Evolutionary conservation across 2,888 invertebrate genomes (phyloP).

Genomic region (Plagodis dolabraria): DNA sequence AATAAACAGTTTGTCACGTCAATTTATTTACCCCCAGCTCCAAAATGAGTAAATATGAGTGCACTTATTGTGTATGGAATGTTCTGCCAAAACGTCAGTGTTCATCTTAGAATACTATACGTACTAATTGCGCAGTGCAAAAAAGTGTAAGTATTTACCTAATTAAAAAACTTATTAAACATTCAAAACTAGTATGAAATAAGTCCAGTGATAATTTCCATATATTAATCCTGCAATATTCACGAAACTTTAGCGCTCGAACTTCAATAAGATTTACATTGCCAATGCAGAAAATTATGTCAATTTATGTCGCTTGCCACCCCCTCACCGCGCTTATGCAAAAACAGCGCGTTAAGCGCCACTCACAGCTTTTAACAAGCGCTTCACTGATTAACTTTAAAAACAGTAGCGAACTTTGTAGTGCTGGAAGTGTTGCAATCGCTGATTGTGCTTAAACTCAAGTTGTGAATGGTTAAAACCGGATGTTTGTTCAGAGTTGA

Average conservation of each 20-base stretch:
- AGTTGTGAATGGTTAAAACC: not conserved
- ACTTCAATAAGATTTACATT: slow-evolving; percentile 37
- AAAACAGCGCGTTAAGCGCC: slow-evolving; percentile 36
- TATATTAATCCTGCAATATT: slow-evolving; percentile 17
- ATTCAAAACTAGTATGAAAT: not conserved
- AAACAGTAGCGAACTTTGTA: slow-evolving; percentile 31
- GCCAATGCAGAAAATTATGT: slow-evolving; percentile 26
- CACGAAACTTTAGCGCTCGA: slow-evolving; percentile 19
- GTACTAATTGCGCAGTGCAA: no score
- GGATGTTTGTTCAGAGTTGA: no score
- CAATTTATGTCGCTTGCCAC: slow-evolving; percentile 24
- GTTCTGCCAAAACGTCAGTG: no score
- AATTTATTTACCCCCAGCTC: no score
- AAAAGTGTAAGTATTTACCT: no score
- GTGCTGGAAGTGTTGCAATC: slow-evolving; percentile 17
- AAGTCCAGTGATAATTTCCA: slow-evolving; percentile 14
- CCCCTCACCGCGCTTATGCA: slow-evolving; percentile 22
- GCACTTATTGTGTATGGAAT: no score
- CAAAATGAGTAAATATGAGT: no score
- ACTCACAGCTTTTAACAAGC: slow-evolving; percentile 37
- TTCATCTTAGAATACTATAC: no score
- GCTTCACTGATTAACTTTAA: slow-evolving; percentile 41
- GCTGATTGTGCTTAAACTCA: slow-evolving; percentile 30
- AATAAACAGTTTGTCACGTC: no score
- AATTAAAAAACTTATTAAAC: slow-evolving; percentile 10